Percentiles rank a stretch among this genome's conserved stretches.
phyloP scores from a whole-genome alignment of 2,888 invertebrate genomes.

The Drosophila demipolita region DNA sequence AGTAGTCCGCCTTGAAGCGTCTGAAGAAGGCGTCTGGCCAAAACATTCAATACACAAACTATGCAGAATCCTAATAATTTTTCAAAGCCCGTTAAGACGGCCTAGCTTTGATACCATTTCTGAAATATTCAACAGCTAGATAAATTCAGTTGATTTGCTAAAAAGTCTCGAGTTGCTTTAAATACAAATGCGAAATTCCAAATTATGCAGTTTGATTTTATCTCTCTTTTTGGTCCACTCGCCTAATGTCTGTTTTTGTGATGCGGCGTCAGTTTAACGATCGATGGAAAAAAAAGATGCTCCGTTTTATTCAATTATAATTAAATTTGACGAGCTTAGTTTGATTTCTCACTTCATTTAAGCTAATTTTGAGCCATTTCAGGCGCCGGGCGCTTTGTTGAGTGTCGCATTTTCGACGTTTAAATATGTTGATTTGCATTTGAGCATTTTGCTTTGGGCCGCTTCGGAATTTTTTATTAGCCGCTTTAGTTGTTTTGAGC shows the following conservation, averaged over 20 bases:
- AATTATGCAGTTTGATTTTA: conserved; percentile 9
- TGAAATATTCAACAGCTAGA: background rate
- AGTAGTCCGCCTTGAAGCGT: background rate
- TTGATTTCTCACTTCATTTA: conserved; percentile 79
- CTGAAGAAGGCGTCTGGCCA: background rate
- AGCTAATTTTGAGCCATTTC: conserved; percentile 69
- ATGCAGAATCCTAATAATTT: background rate
- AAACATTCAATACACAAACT: background rate
- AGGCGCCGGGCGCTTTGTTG: conserved; percentile 59
- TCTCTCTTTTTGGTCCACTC: background rate
- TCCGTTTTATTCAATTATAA: conserved; percentile 63
- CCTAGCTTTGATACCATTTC: background rate
- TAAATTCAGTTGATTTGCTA: background rate
- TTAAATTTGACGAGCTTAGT: conserved; percentile 77
- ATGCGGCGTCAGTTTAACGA: conserved; percentile 77
- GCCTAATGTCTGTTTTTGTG: conserved; percentile 41
- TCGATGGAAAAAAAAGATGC: conserved; percentile 45
- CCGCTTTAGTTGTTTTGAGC: conserved; percentile 51
- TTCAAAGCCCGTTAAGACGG: background rate
- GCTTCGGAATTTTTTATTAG: conserved; percentile 25
- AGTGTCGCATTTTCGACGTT: conserved; percentile 39
- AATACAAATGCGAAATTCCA: background rate
- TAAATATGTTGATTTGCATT: conserved; percentile 56
- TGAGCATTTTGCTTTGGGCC: conserved; percentile 26
- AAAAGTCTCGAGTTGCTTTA: background rate